phyloP scores from a whole-genome alignment of 2,113 vertebrate species.

The Chunga burmeisteri region DNA sequence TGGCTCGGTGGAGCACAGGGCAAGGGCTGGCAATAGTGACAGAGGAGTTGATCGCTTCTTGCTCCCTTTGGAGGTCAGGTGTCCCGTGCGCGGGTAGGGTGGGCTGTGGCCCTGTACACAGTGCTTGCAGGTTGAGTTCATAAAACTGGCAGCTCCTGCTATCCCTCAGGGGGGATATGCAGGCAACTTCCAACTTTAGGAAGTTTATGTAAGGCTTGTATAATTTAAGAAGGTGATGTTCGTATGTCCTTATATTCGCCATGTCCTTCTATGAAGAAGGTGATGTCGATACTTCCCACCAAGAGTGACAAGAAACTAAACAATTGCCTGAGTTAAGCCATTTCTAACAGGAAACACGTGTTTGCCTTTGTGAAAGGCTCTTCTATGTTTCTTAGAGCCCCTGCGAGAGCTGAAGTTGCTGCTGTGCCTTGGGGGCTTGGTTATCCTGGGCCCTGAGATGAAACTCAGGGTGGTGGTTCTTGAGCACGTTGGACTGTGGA shows the following conservation, averaged over 20 bases:
- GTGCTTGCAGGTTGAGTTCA: not conserved
- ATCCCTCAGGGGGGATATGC: not conserved
- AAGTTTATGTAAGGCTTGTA: not conserved
- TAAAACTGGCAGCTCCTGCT: not conserved
- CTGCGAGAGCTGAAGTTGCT: not conserved
- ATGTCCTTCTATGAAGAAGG: not conserved
- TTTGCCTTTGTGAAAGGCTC: not conserved
- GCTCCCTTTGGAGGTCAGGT: not conserved
- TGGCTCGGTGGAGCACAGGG: not conserved
- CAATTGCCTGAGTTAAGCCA: not conserved
- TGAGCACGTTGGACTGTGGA: accelerated
- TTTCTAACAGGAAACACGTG: not conserved
- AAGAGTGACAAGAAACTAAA: not conserved
- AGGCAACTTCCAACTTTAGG: not conserved
- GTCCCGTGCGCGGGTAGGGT: not conserved
- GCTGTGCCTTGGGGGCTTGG: not conserved
- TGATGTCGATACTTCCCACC: not conserved
- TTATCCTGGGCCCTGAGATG: not conserved
- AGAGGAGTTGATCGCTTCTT: not conserved
- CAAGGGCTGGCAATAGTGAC: no score
- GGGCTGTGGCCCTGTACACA: not conserved
- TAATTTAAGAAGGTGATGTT: not conserved
- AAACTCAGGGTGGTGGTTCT: not conserved
- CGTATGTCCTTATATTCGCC: not conserved
- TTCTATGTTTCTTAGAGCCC: not conserved